Conservation (phyloP, 92 coral and sea anemone genomes). For the Siderastrea radians region DNA sequence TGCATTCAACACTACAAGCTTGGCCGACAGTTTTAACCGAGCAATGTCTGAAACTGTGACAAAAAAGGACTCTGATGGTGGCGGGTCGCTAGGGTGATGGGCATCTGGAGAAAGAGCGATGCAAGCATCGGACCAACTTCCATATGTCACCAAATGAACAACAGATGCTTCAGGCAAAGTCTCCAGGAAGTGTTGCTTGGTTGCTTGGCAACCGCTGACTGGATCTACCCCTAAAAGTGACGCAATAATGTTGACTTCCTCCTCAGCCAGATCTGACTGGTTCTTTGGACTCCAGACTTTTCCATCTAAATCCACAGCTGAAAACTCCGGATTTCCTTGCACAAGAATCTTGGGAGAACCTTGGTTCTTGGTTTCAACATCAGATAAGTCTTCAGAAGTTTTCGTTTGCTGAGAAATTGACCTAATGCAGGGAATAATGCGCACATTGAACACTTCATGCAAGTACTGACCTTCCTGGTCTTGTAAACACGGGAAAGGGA, state of each 20-base stretch:
- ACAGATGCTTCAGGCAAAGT: conserved; percentile 69
- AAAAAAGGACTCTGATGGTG: conserved; percentile 74
- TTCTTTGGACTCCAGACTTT: conserved; percentile 73
- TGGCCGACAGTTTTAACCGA: conserved; percentile 65
- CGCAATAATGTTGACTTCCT: conserved; percentile 80
- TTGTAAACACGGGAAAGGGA: conserved; percentile 81
- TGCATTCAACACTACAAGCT: conserved; percentile 80
- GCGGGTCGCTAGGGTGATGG: conserved; percentile 56
- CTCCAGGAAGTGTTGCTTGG: conserved; percentile 77
- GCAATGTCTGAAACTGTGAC: conserved; percentile 72
- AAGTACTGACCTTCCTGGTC: conserved; percentile 57
- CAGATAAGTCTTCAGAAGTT: background rate
- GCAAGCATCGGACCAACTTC: conserved; percentile 81
- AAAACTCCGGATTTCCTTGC: conserved; percentile 81
- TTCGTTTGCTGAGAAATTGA: conserved; percentile 48
- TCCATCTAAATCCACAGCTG: conserved; percentile 64
- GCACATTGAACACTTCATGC: conserved; percentile 57
- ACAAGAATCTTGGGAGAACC: conserved; percentile 55
- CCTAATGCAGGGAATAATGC: conserved; percentile 77
- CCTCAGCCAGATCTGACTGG: conserved; percentile 77
- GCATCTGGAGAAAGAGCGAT: conserved; percentile 79
- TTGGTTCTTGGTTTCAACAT: background rate
- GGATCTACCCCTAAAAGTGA: conserved; percentile 83
- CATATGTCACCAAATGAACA: conserved; percentile 82
- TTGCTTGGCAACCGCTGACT: conserved; percentile 77